Percentiles rank a stretch among this genome's conserved stretches.
phyloP scores from a whole-genome alignment of 2,888 invertebrate genomes.

The Flexamia atlantica region DNA sequence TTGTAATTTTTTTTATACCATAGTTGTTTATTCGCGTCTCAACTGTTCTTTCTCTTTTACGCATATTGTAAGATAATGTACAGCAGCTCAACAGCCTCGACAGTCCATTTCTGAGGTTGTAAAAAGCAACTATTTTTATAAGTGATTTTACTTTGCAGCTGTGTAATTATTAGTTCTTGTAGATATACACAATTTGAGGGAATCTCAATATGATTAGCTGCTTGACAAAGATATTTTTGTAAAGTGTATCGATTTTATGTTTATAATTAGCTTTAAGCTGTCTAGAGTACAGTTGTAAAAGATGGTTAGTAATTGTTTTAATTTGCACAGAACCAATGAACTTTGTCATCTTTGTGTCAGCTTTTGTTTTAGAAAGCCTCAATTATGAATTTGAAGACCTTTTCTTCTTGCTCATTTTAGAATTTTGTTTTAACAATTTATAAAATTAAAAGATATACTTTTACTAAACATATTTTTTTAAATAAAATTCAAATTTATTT shows the following conservation, averaged over 20 bases:
- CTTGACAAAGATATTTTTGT: constrained; percentile 33
- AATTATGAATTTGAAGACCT: too few relatives aligned
- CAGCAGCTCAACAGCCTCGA: constrained; percentile 25
- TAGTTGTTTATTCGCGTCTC: not conserved
- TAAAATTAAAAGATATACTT: too few relatives aligned
- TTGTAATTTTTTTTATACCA: constrained; percentile 13
- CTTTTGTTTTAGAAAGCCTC: not conserved
- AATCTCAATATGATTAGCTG: not conserved
- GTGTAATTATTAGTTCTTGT: constrained; percentile 35
- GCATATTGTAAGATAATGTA: constrained; percentile 33
- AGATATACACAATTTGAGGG: constrained; percentile 21
- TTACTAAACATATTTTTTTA: too few relatives aligned
- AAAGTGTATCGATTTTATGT: constrained; percentile 9
- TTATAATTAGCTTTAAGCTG: not conserved
- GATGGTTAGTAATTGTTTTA: constrained; percentile 2
- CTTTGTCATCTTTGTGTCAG: constrained; percentile 6
- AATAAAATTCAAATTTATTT: not conserved
- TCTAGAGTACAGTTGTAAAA: not conserved
- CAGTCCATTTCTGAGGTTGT: constrained; percentile 27
- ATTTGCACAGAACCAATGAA: not conserved
- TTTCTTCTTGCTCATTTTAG: too few relatives aligned
- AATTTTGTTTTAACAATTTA: too few relatives aligned
- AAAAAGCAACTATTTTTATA: constrained; percentile 46
- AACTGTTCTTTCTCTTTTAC: constrained; percentile 8
- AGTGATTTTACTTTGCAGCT: constrained; percentile 43